Percentiles rank a stretch among this genome's conserved stretches.
phyloP scores from a whole-genome alignment of 2,888 invertebrate species.

The Drosophila ustulata region DNA sequence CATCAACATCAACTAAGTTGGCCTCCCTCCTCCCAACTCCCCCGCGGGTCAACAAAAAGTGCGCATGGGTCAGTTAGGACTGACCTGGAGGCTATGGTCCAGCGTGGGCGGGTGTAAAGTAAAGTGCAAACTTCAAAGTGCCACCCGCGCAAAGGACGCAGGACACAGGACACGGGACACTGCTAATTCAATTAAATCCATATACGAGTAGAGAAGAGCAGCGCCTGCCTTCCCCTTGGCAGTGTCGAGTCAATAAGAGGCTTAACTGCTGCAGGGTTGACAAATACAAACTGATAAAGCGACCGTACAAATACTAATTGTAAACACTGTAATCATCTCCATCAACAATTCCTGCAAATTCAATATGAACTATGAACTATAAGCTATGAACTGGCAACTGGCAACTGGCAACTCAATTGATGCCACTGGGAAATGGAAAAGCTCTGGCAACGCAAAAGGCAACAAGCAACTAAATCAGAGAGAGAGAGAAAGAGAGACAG shows the following conservation, averaged over 20 bases:
- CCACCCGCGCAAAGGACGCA: conserved; percentile 59
- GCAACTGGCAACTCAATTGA: conserved; percentile 10
- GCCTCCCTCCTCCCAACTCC: background rate
- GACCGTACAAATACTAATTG: conserved; percentile 51
- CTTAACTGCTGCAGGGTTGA: conserved; percentile 57
- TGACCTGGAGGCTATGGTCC: conserved; percentile 8
- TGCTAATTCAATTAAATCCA: conserved; percentile 77
- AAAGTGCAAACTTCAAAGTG: conserved; percentile 76
- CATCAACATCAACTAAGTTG: conserved; percentile 56
- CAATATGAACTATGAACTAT: conserved; percentile 27
- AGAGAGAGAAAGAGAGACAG: background rate
- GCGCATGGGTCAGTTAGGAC: conserved; percentile 34
- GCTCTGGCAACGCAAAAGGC: background rate
- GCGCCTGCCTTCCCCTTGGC: too few relatives aligned
- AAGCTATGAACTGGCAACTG: conserved; percentile 13
- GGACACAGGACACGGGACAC: conserved; percentile 56
- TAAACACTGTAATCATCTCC: conserved; percentile 44
- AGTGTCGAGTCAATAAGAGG: conserved; percentile 43
- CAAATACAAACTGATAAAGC: conserved; percentile 52
- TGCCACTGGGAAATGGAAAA: conserved; percentile 15
- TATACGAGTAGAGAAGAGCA: conserved; percentile 8
- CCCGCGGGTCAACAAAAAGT: conserved; percentile 56
- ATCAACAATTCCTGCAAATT: conserved; percentile 20
- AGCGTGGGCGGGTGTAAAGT: conserved; percentile 52
- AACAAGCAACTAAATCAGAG: background rate